Percentiles rank a stretch among this genome's conserved stretches.
Conservation (phyloP, 2,797 vertebrate species). For the Falco novaeseelandiae region DNA sequence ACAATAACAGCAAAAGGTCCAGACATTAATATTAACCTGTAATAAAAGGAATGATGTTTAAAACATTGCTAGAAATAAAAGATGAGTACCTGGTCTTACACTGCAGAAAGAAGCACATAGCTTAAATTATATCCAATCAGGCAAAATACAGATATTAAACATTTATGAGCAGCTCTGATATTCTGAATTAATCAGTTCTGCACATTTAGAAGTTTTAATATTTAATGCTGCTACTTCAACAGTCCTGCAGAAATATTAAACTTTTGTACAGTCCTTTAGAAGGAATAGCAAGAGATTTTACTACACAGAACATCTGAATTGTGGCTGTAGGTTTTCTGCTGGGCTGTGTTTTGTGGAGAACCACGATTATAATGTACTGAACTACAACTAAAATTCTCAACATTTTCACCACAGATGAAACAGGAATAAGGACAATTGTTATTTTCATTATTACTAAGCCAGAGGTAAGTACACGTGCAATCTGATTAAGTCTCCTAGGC, state of each 20-base stretch:
- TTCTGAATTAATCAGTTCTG: conserved; percentile 82
- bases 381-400: conserved; percentile 31
- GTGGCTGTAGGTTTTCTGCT: background rate
- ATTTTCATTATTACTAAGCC: conserved; percentile 4
- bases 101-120: conserved; percentile 41
- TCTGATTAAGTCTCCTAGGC: conserved; percentile 63
- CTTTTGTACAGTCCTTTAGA: conserved; percentile 44
- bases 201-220: conserved; percentile 82
- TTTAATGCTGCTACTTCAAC: conserved; percentile 78
- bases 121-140: conserved; percentile 77
- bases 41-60: conserved; percentile 64
- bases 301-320: conserved; percentile 1
- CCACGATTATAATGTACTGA: background rate
- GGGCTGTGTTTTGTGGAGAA: background rate
- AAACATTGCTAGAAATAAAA: conserved; percentile 61
- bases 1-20: conserved; percentile 43
- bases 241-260: conserved; percentile 73
- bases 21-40: conserved; percentile 61
- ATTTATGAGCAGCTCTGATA: conserved; percentile 78
- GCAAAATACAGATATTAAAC: conserved; percentile 77
- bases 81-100: conserved; percentile 43
- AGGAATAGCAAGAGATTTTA: conserved; percentile 20
- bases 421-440: conserved; percentile 32
- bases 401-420: conserved; percentile 41
- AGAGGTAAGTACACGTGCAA: conserved; percentile 33